phyloP scores from a whole-genome alignment of 1,140 invertebrate species.

The Phymorhynchus buccinoides region DNA sequence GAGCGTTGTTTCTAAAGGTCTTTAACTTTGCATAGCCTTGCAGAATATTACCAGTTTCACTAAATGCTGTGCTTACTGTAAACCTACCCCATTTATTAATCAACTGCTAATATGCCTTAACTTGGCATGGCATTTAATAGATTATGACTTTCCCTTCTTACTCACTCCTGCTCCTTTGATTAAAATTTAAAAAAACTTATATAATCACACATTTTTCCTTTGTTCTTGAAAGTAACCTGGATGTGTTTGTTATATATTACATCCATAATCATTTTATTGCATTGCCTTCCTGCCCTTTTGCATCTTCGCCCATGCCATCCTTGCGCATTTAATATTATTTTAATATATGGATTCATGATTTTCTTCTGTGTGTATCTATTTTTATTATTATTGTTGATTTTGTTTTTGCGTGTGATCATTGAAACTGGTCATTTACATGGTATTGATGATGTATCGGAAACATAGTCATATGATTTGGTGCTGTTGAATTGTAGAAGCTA shows the following conservation, averaged over 20 bases:
- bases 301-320: not conserved
- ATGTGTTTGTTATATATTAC: not conserved
- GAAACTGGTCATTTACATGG: too few species aligned
- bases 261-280: conserved; percentile 5
- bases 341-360: too few species aligned
- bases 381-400: too few species aligned
- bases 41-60: not conserved
- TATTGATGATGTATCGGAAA: too few species aligned
- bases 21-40: not conserved
- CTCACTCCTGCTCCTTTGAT: not conserved
- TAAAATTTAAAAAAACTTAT: not conserved
- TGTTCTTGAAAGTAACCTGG: not conserved
- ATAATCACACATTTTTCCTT: not conserved
- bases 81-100: not conserved
- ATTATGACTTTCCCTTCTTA: not conserved
- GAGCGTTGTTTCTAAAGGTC: not conserved
- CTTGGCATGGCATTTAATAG: not conserved
- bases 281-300: not conserved
- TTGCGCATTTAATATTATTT: too few species aligned
- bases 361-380: too few species aligned
- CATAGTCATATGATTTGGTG: too few species aligned
- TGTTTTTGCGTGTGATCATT: too few species aligned
- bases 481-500: too few species aligned
- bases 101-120: not conserved
- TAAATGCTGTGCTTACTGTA: not conserved